Conservation (phyloP, 2,797 vertebrate species). For the Tenualosa ilisha region DNA sequence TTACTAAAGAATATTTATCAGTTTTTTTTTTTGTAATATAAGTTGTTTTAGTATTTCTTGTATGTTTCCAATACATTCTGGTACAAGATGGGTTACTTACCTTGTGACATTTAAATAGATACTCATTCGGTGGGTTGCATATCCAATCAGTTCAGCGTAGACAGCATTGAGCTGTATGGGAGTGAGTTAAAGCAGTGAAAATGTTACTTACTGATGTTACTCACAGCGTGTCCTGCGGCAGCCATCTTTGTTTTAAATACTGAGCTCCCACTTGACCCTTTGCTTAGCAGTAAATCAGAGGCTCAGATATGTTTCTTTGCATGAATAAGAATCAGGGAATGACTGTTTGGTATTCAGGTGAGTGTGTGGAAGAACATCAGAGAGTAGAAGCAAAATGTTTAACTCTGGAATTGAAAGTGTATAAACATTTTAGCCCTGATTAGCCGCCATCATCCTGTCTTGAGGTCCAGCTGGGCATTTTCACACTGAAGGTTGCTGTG, state of each 20-base stretch:
- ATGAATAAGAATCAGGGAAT: background rate
- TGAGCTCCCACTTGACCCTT: background rate
- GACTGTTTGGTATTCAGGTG: background rate
- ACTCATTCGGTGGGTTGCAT: background rate
- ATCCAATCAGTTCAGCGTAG: background rate
- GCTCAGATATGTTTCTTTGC: background rate
- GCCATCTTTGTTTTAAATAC: constrained; percentile 19
- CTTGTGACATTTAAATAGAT: background rate
- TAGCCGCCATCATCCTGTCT: background rate
- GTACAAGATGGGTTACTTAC: background rate
- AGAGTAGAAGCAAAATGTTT: background rate
- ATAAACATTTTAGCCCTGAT: constrained; percentile 1
- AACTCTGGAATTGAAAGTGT: constrained; percentile 6
- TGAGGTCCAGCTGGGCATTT: background rate
- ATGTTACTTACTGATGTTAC: background rate
- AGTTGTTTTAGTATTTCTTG: background rate
- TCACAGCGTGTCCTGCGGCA: background rate
- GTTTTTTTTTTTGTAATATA: background rate
- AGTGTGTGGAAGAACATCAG: background rate
- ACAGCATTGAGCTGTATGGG: background rate
- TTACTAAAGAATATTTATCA: background rate
- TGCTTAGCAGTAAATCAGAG: background rate
- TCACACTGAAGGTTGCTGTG: background rate
- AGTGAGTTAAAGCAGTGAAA: background rate
- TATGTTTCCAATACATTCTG: background rate